These are phyloP conservation scores for Cyphomyrus plagiostoma DNA, from an alignment of 2,113 vertebrate genomes.

Conservation along the genomic window DNA sequence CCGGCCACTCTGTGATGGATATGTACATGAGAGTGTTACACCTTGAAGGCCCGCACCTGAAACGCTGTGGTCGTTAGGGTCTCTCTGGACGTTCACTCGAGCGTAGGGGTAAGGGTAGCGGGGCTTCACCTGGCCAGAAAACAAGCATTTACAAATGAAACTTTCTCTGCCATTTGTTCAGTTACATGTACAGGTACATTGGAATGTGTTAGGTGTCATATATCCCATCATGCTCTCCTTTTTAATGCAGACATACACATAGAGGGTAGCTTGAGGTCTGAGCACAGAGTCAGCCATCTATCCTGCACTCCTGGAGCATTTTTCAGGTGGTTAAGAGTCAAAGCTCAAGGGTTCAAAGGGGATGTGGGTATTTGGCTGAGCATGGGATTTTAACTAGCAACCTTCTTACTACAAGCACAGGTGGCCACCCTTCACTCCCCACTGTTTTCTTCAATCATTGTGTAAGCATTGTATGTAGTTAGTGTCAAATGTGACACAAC, in stretches of 20 bases:
- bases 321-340: background rate
- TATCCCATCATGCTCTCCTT: background rate
- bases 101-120: conserved; percentile 82
- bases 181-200: background rate
- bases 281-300: background rate
- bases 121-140: conserved; percentile 71
- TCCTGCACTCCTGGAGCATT: background rate
- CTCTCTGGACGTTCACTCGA: conserved; percentile 78
- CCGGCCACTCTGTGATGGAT: background rate
- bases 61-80: conserved; percentile 84
- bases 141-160: conserved; percentile 20
- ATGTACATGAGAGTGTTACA: background rate
- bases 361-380: background rate
- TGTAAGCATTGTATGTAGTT: background rate
- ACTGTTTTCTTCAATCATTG: background rate
- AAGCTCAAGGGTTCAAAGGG: background rate
- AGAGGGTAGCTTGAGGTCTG: background rate
- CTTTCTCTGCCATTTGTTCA: background rate
- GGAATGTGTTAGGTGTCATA: background rate
- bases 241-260: background rate
- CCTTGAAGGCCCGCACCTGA: conserved; percentile 68
- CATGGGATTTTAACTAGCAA: background rate
- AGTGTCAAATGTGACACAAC: background rate
- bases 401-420: background rate
- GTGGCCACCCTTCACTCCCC: background rate